phyloP scores from a whole-genome alignment of 2,113 vertebrate genomes.

The Monarcha castaneiventris region DNA sequence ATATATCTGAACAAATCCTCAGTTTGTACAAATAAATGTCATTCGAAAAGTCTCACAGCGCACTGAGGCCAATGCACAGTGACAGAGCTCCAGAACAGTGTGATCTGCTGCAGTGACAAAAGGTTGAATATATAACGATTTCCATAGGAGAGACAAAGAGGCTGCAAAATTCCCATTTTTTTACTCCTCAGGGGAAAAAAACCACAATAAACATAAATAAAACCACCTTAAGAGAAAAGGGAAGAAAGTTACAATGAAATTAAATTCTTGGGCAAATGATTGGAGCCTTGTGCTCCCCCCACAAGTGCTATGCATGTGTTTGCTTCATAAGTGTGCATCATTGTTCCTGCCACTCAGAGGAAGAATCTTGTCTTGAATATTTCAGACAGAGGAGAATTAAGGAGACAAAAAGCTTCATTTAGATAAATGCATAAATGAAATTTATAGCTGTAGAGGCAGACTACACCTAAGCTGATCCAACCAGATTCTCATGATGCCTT shows the following conservation, averaged over 20 bases:
- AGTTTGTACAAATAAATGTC: background rate
- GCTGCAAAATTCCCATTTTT: background rate
- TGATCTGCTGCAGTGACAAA: background rate
- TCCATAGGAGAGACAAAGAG: background rate
- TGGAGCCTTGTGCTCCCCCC: background rate
- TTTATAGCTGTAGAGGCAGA: background rate
- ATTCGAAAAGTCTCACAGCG: background rate
- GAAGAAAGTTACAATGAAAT: background rate
- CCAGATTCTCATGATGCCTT: background rate
- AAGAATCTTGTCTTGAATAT: background rate
- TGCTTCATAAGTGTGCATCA: background rate
- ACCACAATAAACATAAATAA: background rate
- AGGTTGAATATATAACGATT: background rate
- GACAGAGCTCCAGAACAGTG: background rate
- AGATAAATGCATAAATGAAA: background rate
- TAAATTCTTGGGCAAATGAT: background rate
- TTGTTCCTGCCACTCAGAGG: background rate
- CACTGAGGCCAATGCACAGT: background rate
- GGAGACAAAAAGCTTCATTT: background rate
- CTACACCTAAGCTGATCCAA: background rate
- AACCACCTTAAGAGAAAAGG: background rate
- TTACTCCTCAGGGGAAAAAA: background rate
- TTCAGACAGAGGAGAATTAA: background rate
- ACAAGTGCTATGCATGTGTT: background rate
- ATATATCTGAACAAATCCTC: background rate